A percentile compares a stretch with the other conserved stretches of the same genome.
phyloP scores from a whole-genome alignment of 1,140 invertebrate genomes.

The Hydropsyche tenuis region DNA sequence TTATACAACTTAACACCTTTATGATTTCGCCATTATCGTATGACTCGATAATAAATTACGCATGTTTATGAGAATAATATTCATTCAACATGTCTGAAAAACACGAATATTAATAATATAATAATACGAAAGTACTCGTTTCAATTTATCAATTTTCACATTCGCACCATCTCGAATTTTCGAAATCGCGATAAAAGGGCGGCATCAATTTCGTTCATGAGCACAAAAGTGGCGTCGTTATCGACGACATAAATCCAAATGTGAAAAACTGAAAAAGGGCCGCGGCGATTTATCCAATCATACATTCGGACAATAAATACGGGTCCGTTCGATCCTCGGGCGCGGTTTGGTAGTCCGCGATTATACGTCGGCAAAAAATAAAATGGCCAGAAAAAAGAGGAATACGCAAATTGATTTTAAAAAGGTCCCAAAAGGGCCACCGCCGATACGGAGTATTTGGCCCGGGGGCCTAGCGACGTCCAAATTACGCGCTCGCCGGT shows the following conservation, averaged over 20 bases:
- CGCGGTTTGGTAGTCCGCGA: slow-evolving; percentile 6
- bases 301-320: slow-evolving; percentile 37
- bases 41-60: too few species aligned
- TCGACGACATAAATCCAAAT: background rate
- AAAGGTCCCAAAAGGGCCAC: slow-evolving; percentile 20
- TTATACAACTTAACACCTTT: too few species aligned
- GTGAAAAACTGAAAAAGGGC: slow-evolving; percentile 12
- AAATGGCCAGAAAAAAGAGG: background rate
- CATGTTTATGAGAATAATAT: too few species aligned
- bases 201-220: too few species aligned
- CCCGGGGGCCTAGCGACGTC: background rate
- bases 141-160: background rate
- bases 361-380: slow-evolving; percentile 22
- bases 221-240: too few species aligned
- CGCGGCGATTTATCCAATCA: slow-evolving; percentile 34
- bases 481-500: slow-evolving; percentile 26
- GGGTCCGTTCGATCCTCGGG: background rate
- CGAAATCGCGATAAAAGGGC: too few species aligned
- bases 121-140: too few species aligned
- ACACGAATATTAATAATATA: background rate
- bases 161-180: too few species aligned
- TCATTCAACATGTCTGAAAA: too few species aligned
- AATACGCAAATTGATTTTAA: slow-evolving; percentile 37
- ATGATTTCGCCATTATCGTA: too few species aligned
- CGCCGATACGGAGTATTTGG: slow-evolving; percentile 18